Base-by-base conservation (phyloP, 2,113 vertebrate species). In the Chloropsis hardwickii region DNA sequence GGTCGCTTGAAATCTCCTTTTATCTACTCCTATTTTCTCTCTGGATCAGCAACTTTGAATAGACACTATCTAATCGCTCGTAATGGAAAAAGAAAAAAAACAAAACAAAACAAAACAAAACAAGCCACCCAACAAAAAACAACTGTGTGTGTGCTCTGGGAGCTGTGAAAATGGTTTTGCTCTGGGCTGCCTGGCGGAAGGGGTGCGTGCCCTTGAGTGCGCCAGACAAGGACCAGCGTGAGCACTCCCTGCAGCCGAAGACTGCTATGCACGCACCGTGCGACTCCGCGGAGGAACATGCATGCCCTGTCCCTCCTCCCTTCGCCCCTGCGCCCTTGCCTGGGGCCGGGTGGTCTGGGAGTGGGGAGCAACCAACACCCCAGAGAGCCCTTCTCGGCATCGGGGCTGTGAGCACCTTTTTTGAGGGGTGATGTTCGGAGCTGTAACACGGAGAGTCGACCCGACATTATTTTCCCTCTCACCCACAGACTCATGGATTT, bases 1-100 rank as follows among this genome's bases (percentile, higher is more conserved):
- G 99, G 98, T 99, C 98, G 98, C 98, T 99, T 98, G 98, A 99
- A 99, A 99, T 99, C 98, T 98, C 98, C 98, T 99, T 99, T 99
- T 98, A 99, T 99, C 98, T 98, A 97, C 98, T 98, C 98, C 97
- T 97, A 98, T 98, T 98, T 98, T 98, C 97, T 98, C 98, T 98
- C 98, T 99, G 99, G 99, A 99, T 99, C 98, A 99, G 98, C 98
- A 99, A 97, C 98, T 99, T 98, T 99, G 98, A 99, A 99, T 99
- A 98, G 98, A 98, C 98, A 98, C 98, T 98, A 98, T 98, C 98
- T 99, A 99, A 99, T 99, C 98, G 97, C 98, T 98, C 98, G 98
- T 98, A 99, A 98, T 98, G 97, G 97, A 53, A 91, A 95, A 90
- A 31, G 6, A 8, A 27, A 33, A 47, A 67, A 39, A 31, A 47